Base-by-base conservation (phyloP, 1,140 invertebrate species). In the Plodia interpunctella region DNA sequence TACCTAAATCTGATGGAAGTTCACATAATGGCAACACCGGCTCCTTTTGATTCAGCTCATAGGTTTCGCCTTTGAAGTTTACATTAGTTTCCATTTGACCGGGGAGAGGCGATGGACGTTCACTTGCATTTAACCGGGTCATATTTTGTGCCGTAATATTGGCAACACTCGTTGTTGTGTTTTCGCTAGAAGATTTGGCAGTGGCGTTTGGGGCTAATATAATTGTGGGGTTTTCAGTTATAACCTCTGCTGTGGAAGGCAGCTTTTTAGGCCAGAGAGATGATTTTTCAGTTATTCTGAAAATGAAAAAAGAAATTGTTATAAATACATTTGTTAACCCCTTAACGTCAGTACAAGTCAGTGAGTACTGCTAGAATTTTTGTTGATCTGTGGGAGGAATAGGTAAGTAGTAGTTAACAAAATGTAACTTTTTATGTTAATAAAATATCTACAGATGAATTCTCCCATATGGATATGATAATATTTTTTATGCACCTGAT, bases 1-100 rank as follows among this genome's bases (percentile, higher is more conserved):
- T 65, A 88, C 85, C 85, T 71, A 87, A 77, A 71, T 85, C 85
- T 18, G 78, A 68, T 20, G 82, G 79, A 57, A 75, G 74, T 52
- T 79, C 75, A 65, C 85, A 88, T 9, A 83, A 32, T 15, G 82
- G 80, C 59, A 85, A 49, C 2, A 60, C 56, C 0, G 78, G 66
- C 58, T 83, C 79, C 11, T 55, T 80, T 25, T 70, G 69, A 49
- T 72, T 83, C n/a, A 72, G 19, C 15, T 73, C 68, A 0, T 44
- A 59, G 2, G 63, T 76, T 66, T 83, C 80, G 0, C 74, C 82
- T 13, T 78, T 75, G 9, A 74, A 50, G 59, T 74, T 83, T 56
- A 76, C 84, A 0, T 80, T 63, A 0, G 74, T 72, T 3, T 81
- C 81, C 63, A 86, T 73, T 44, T 78, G 86, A 0, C 78, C 74